Evolutionary conservation across 1,140 invertebrate genomes (phyloP), one percentile per base, ranked within the genome.

Genomic region (Drosophila takahashii): DNA sequence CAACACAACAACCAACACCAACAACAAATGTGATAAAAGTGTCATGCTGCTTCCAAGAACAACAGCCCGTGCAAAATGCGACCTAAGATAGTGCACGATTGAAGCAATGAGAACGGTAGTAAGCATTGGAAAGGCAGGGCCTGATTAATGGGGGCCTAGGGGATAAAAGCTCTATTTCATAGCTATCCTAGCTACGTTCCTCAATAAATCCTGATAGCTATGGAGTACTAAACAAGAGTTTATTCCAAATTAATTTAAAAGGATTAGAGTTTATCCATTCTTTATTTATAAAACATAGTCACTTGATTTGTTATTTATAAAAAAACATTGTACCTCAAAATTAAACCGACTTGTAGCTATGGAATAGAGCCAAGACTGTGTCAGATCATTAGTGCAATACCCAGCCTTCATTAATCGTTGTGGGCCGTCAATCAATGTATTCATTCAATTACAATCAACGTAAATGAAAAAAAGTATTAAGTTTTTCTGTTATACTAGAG

Each of bases 21-120:
- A 76, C 62, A 78, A 77, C 47, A 59, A 83, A 81, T 86, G 81
- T 86, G 83, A 86, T 87, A 87, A 89, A 83, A 54, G 83, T 83
- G 84, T 86, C 79, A 89, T 87, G 83, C 83, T 79, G 79, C 83
- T 87, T 87, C 84, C 83, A 84, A 70, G 45, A 53, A 76, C 50
- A 74, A 65, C 69, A 71, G 27, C 59, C 37, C 66, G 39, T 72
- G 79, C 65, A 59, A 64, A 36, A 58, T n/a, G 36, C 27, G 27
- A 65, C n/a, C 39, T 52, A 61, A 70, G 62, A 66, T 44, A 59
- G 67, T 56, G 77, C 62, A 70, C 64, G 34, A 79, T 48, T 48
- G 47, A 36, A 50, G 58, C 39, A 41, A 47, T 37, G 22, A 44
- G 16, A 64, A 44, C 13, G 18, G 26, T 39, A 75, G 37, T 11